Base-by-base conservation (phyloP, 2,888 invertebrate genomes). In the Tachystola acroxantha region DNA sequence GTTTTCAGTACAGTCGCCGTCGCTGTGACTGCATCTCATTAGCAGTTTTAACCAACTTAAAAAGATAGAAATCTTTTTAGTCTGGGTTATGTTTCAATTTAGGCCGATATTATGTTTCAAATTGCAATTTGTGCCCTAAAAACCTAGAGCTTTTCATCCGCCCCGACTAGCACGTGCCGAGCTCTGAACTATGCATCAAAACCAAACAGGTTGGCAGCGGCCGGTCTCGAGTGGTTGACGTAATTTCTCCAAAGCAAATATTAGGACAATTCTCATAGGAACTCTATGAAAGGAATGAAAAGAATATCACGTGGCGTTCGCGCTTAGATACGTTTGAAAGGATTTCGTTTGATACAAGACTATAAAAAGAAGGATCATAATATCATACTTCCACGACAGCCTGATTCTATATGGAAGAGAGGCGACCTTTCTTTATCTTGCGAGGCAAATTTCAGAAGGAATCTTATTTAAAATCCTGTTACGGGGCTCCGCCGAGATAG, bases 381-480 rank as follows among this genome's bases (percentile, higher is more conserved):
- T 52, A 74, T 77, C 68, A 77, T 71, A 71, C 62, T 73, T 67
- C 59, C 60, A 64, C 57, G 71, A 67, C 64, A 64, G 63, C 68
- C 65, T 69, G 73, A 73, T 79, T 74, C 71, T 75, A 72, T 63
- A 76, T 63, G 74, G 74, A 71, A 69, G 69, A 73, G 70, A 53
- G 67, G 71, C 69, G 82, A 82, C 85, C 85, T 82, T 84, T 80
- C 78, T 84, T 85, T 85, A 86, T 86, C 85, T 78, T 69, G 73
- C 65, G 57, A 76, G 68, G 78, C 76, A 79, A 85, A 85, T 81
- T 82, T 82, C 74, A 66, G 69, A 69, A 74, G 72, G 69, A 79
- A 84, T 82, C 85, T 84, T 84, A 86, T 86, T 86, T 86, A 85
- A 85, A 86, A 85, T 86, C 85, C 82, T 68, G 84, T 86, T 84